Conservation (phyloP, 2,797 vertebrate species). For the Sebastes baramenuke region DNA sequence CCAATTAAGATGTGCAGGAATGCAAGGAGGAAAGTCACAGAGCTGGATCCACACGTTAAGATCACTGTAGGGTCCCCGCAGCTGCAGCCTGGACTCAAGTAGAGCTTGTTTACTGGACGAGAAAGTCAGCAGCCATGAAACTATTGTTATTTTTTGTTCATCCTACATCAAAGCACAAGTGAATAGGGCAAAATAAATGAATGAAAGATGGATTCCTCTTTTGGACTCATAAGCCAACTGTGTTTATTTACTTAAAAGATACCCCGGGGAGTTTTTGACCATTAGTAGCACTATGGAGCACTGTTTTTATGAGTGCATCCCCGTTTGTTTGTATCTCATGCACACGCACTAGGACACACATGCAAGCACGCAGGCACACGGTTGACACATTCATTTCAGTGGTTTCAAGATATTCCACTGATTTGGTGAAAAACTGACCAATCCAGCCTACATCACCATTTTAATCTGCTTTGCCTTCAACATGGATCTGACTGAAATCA, state of each 20-base stretch:
- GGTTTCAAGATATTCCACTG: not conserved
- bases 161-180: not conserved
- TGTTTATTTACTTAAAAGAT: too few relatives aligned
- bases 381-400: not conserved
- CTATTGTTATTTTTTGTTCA: not conserved
- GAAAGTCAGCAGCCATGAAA: not conserved
- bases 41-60: conserved; percentile 35
- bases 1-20: conserved; percentile 78
- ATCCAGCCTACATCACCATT: not conserved
- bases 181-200: not conserved
- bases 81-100: not conserved
- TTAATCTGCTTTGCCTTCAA: not conserved
- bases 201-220: not conserved
- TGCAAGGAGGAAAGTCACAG: conserved; percentile 58
- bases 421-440: not conserved
- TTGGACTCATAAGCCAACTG: not conserved
- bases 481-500: not conserved
- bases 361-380: not conserved
- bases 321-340: not conserved
- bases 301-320: not conserved
- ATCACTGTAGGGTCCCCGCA: conserved; percentile 29
- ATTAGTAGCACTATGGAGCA: not conserved
- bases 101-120: not conserved
- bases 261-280: not conserved
- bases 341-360: not conserved